Evolutionary conservation across 2,797 vertebrate species (phyloP).

Genomic region (Oreochromis mossambicus): DNA sequence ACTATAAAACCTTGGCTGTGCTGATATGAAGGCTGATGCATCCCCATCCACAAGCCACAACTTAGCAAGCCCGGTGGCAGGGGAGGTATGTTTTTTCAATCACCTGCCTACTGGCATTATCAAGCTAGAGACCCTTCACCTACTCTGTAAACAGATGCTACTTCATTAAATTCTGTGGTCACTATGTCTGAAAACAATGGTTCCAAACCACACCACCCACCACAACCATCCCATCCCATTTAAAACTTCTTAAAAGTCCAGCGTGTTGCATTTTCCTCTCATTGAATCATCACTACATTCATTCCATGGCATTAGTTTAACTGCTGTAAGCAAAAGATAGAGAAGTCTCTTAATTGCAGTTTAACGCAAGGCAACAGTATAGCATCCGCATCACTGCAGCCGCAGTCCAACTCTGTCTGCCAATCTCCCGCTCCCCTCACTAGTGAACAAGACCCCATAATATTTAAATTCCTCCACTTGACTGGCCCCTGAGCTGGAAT

Average conservation of each 20-base stretch:
- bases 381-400: background rate
- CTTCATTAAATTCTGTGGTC: conserved; percentile 50
- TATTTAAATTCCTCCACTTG: background rate
- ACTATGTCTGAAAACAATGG: background rate
- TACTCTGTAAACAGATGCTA: conserved; percentile 33
- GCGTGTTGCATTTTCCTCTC: conserved; percentile 15
- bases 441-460: background rate
- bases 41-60: conserved; percentile 29
- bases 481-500: background rate
- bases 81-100: conserved; percentile 56
- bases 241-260: conserved; percentile 7
- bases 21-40: conserved; percentile 42
- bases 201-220: background rate
- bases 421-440: background rate
- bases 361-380: background rate
- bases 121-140: conserved; percentile 36
- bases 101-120: conserved; percentile 49
- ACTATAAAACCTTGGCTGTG: conserved; percentile 15
- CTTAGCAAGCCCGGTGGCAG: conserved; percentile 9
- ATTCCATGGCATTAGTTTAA: background rate
- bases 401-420: background rate
- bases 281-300: conserved; percentile 36
- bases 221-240: background rate
- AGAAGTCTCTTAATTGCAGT: background rate
- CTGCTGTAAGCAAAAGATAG: background rate